A percentile compares a stretch with the other conserved stretches of the same genome.
These are phyloP conservation scores for Taurulus bubalis DNA, from an alignment of 2,113 vertebrate genomes.

Conservation along the genomic window DNA sequence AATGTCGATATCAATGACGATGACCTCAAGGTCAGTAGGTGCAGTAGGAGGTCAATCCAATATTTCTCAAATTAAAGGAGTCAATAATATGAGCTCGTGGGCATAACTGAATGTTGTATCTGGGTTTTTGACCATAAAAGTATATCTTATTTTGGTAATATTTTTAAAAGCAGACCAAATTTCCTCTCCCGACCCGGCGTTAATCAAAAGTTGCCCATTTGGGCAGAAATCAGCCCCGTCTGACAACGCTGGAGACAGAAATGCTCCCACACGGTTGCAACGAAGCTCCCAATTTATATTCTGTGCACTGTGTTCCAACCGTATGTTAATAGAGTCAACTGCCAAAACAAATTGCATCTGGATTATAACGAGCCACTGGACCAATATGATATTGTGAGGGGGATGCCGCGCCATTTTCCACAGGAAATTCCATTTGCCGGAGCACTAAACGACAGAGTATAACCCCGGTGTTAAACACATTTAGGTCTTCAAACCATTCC, in stretches of 20 bases:
- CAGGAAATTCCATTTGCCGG: conserved; percentile 43
- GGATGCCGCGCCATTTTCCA: conserved; percentile 36
- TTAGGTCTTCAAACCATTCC: conserved; percentile 38
- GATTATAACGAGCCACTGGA: conserved; percentile 31
- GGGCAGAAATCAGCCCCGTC: too few relatives aligned
- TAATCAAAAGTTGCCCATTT: too few relatives aligned
- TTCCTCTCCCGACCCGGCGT: too few relatives aligned
- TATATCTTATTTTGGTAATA: neutral
- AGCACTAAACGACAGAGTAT: conserved; percentile 31
- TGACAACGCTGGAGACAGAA: neutral
- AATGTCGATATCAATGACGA: neutral
- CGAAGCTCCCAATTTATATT: conserved; percentile 23
- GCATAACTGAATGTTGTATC: neutral
- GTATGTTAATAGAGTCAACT: conserved; percentile 24
- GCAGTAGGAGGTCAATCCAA: neutral
- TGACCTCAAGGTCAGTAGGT: neutral
- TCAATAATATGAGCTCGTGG: neutral
- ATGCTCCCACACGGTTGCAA: conserved; percentile 2
- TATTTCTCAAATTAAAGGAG: neutral
- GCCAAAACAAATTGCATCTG: conserved; percentile 50
- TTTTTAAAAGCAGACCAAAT: neutral
- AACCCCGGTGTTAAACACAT: conserved; percentile 53
- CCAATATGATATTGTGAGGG: conserved; percentile 9
- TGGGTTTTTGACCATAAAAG: neutral
- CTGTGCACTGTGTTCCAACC: neutral